Conservation (phyloP, 2,888 invertebrate species). For the Rotaria socialis region DNA sequence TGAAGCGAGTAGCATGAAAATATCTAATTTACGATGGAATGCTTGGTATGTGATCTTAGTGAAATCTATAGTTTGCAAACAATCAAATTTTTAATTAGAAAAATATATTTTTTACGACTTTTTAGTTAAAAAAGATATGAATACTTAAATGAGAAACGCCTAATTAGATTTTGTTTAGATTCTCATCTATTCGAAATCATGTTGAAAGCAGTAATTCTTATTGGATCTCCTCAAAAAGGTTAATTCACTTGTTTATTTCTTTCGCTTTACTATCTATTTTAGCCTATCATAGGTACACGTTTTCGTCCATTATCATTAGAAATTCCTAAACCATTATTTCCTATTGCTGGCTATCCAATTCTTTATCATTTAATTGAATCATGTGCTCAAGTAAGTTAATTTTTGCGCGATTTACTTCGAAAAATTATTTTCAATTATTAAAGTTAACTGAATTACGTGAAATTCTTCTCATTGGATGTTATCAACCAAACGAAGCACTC, state of each 20-base stretch:
- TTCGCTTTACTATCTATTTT: not conserved
- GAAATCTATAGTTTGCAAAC: too few species aligned
- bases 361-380: conserved; percentile 96
- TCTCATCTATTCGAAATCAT: not conserved
- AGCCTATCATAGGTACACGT: conserved; percentile 72
- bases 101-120: too few species aligned
- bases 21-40: too few species aligned
- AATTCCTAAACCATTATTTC: conserved; percentile 93
- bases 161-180: too few species aligned
- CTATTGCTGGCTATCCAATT: conserved; percentile 87
- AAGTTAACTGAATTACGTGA: conserved; percentile 76
- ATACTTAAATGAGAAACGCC: too few species aligned
- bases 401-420: not conserved
- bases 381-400: conserved; percentile 63
- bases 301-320: conserved; percentile 92
- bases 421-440: conserved; percentile 48
- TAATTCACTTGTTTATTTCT: not conserved
- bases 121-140: too few species aligned
- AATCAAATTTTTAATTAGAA: too few species aligned
- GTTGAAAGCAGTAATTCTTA: conserved; percentile 45
- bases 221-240: conserved; percentile 45
- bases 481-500: conserved; percentile 73
- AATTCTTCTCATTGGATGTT: conserved; percentile 87
- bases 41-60: too few species aligned
- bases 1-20: too few species aligned